A percentile compares a stretch with the other conserved stretches of the same genome.
phyloP scores from a whole-genome alignment of 2,113 vertebrate species.

The Recurvirostra avosetta region DNA sequence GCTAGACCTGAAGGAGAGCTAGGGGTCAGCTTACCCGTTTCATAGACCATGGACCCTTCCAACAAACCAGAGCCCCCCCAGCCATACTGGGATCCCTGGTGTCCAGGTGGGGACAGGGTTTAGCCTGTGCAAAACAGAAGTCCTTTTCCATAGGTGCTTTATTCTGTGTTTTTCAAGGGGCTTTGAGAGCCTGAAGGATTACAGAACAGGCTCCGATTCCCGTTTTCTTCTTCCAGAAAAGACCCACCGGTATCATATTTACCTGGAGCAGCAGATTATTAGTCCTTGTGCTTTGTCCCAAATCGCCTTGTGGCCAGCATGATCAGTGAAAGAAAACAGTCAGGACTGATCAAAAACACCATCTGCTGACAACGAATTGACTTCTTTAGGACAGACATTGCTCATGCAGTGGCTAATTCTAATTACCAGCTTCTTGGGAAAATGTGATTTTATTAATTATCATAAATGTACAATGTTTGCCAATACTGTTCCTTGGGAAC shows the following conservation, averaged over 20 bases:
- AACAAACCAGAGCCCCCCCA: not conserved
- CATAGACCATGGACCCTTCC: not conserved
- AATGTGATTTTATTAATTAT: conserved; percentile 4
- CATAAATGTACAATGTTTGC: conserved; percentile 3
- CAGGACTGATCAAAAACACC: conserved; percentile 30
- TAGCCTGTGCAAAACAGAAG: not conserved
- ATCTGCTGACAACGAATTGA: conserved; percentile 1
- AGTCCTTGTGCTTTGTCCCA: not conserved
- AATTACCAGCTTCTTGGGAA: conserved; percentile 1
- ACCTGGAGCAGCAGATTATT: not conserved
- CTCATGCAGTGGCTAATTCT: not conserved
- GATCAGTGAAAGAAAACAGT: not conserved
- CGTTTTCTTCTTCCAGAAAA: not conserved
- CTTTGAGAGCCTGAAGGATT: not conserved
- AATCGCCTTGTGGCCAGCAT: not conserved
- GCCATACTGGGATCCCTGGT: not conserved
- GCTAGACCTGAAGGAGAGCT: not conserved
- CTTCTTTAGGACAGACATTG: conserved; percentile 14
- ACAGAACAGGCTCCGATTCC: not conserved
- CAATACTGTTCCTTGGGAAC: not conserved
- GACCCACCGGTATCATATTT: not conserved
- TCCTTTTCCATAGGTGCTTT: not conserved
- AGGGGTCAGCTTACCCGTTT: not conserved
- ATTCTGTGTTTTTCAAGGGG: not conserved
- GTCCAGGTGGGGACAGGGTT: not conserved